phyloP scores from a whole-genome alignment of 2,797 vertebrate genomes.

The Falco berigora region DNA sequence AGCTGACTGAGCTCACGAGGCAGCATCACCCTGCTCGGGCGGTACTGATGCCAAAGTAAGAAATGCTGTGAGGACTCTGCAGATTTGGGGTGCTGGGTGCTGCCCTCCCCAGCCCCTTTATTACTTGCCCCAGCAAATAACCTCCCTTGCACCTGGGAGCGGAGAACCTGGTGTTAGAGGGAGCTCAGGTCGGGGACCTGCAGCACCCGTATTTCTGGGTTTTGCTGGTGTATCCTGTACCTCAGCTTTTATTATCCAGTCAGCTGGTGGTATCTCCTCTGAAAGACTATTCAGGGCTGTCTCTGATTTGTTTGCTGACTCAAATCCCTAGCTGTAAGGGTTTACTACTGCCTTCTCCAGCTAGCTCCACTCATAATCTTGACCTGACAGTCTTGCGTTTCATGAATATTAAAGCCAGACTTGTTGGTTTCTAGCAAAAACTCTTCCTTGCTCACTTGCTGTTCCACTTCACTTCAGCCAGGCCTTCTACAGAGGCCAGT shows the following conservation, averaged over 20 bases:
- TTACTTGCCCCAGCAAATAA: background rate
- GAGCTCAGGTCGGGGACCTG: background rate
- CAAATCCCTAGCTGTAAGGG: background rate
- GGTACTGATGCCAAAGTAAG: background rate
- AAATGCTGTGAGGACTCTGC: background rate
- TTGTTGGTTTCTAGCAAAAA: background rate
- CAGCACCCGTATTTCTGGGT: background rate
- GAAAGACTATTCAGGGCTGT: background rate
- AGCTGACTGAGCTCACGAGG: accelerated
- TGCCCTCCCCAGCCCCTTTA: background rate
- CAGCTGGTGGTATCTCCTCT: background rate
- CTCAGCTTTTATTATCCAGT: background rate
- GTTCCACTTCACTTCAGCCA: background rate
- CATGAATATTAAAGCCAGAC: background rate
- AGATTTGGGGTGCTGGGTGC: background rate
- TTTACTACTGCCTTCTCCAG: background rate
- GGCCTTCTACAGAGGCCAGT: background rate
- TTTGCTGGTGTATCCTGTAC: background rate
- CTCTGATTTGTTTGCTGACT: background rate
- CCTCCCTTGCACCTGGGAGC: background rate
- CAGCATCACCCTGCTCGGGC: accelerated
- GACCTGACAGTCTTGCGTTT: background rate
- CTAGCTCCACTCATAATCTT: background rate
- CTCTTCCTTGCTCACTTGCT: background rate
- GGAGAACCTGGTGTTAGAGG: background rate